phyloP scores from a whole-genome alignment of 2,797 vertebrate genomes.

The Arremon brunneinucha region DNA sequence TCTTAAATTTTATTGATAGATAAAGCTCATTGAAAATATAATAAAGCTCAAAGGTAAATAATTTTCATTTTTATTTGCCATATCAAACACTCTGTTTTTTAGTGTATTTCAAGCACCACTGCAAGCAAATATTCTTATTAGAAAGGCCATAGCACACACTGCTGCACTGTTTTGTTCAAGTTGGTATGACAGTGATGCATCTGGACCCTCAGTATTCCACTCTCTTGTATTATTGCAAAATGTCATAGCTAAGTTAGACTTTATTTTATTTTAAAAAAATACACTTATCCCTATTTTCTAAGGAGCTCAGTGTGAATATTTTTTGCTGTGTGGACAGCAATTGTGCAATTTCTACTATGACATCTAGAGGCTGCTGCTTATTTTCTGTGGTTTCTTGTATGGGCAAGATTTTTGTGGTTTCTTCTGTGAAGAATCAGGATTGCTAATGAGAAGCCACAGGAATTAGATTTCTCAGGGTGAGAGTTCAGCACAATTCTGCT shows the following conservation, averaged over 20 bases:
- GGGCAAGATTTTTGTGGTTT: constrained; percentile 38
- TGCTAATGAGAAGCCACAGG: constrained; percentile 18
- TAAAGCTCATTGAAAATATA: not conserved
- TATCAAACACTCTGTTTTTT: not conserved
- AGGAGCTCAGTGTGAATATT: not conserved
- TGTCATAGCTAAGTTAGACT: not conserved
- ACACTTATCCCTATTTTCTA: not conserved
- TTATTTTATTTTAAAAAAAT: not conserved
- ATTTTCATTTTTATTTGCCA: not conserved
- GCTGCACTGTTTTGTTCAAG: not conserved
- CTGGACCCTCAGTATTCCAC: not conserved
- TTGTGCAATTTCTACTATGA: constrained; percentile 17
- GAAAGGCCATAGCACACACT: not conserved
- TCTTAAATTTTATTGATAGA: not conserved
- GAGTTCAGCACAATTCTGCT: not conserved
- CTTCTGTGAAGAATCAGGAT: constrained; percentile 1
- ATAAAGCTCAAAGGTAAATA: not conserved
- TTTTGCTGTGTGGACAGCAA: not conserved
- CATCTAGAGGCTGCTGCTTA: not conserved
- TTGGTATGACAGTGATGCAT: not conserved
- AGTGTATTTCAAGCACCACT: not conserved
- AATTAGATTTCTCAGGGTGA: constrained; percentile 9
- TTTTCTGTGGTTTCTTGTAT: not conserved
- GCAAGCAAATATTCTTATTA: not conserved
- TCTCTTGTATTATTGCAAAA: not conserved